phyloP scores from a whole-genome alignment of 1,140 invertebrate species.

The Meloidogyne floridensis region DNA sequence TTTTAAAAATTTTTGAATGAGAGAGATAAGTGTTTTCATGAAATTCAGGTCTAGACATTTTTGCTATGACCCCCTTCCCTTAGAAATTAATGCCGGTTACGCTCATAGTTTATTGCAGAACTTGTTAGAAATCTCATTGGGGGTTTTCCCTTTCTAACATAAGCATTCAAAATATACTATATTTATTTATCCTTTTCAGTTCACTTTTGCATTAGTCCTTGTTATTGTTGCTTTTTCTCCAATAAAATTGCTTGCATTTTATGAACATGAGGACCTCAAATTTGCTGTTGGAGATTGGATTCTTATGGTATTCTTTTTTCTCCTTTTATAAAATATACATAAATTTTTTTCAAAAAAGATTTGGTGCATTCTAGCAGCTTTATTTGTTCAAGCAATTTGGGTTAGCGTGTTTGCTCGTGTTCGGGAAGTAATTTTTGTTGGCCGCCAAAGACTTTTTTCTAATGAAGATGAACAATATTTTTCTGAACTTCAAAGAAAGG shows the following conservation, averaged over 20 bases:
- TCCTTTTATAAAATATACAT: background rate
- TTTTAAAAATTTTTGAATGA: background rate
- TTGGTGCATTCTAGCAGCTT: conserved; percentile 61
- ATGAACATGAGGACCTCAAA: conserved; percentile 55
- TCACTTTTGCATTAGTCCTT: conserved; percentile 52
- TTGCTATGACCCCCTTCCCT: too few species aligned
- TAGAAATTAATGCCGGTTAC: too few species aligned
- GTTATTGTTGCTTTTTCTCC: conserved; percentile 60
- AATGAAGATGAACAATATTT: conserved; percentile 47
- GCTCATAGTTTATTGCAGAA: too few species aligned
- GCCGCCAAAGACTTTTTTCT: conserved; percentile 27
- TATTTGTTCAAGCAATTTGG: conserved; percentile 63
- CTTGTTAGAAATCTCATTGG: too few species aligned
- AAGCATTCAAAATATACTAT: too few species aligned
- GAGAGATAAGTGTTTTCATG: too few species aligned
- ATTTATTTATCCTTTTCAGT: conserved; percentile 7
- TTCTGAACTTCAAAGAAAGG: conserved; percentile 41
- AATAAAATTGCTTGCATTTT: conserved; percentile 62
- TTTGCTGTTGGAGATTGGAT: conserved; percentile 61
- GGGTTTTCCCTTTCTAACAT: too few species aligned
- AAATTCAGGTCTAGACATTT: too few species aligned
- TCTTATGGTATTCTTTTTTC: conserved; percentile 42
- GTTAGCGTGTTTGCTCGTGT: conserved; percentile 57
- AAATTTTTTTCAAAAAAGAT: background rate
- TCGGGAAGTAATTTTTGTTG: conserved; percentile 38